phyloP scores from a whole-genome alignment of 2,888 invertebrate species.

The Encarsia formosa region DNA sequence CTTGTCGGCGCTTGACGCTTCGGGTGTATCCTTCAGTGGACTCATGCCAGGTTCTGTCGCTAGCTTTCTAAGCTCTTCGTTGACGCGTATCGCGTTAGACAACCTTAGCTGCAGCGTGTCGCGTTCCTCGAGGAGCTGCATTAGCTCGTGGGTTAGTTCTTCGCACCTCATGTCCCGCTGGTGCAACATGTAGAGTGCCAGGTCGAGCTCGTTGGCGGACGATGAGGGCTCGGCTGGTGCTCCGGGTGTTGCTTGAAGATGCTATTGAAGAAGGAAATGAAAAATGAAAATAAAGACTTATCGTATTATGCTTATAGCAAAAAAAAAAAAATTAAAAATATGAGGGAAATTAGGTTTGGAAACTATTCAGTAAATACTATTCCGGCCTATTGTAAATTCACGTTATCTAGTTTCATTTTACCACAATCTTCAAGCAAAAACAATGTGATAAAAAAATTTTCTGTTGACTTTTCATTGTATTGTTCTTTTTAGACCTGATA shows the following conservation, averaged over 20 bases:
- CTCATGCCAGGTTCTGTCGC: slow-evolving; percentile 1
- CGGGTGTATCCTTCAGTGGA: too few species aligned
- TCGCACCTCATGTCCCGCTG: slow-evolving; percentile 83
- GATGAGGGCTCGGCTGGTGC: not conserved
- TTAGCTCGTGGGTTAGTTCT: slow-evolving; percentile 79
- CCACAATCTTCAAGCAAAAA: too few species aligned
- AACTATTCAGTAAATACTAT: too few species aligned
- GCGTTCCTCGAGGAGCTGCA: slow-evolving; percentile 75
- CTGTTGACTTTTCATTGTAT: too few species aligned
- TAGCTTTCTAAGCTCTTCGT: slow-evolving; percentile 58
- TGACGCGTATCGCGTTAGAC: slow-evolving; percentile 73
- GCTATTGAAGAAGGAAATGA: not conserved
- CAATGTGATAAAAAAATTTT: too few species aligned
- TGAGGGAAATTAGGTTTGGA: too few species aligned
- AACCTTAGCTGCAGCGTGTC: slow-evolving; percentile 79
- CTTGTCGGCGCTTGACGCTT: not conserved
- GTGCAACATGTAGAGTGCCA: slow-evolving; percentile 80
- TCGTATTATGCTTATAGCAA: not conserved
- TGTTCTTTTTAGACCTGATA: too few species aligned
- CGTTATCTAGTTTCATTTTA: too few species aligned
- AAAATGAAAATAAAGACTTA: not conserved
- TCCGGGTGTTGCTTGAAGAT: not conserved
- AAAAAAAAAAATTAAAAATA: not conserved
- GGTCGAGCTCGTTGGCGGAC: slow-evolving; percentile 61
- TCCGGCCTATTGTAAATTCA: too few species aligned